Evolutionary conservation across 1,140 invertebrate species (phyloP), one percentile per base, ranked within the genome.

Genomic region (Drosophila tropicalis): DNA sequence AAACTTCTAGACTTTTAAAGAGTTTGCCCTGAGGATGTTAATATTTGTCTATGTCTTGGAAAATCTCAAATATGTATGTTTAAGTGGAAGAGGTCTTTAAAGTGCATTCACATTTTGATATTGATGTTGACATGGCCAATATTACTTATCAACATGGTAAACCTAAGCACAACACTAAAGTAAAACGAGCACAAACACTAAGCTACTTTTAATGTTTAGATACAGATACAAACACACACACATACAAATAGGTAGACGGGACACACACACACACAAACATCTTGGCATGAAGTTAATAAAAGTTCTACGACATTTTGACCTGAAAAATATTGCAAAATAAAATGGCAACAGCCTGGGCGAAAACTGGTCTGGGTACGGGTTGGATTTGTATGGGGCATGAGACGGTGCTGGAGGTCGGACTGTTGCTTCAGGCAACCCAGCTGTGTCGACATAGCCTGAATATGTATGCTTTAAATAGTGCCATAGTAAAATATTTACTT

Each of bases 251-350:
- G 10, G 3, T 3, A 39, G 34, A 36, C 34, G 34, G 29, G 29
- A 25, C 44, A 55, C 51, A 67, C 29, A 67, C 51, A 67, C 10
- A 56, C 61, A 51, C 22, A 2, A 60, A 62, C 40, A 60, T 67
- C 62, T 64, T 22, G 36, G 76, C 77, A 65, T 72, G 69, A 70
- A 85, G 83, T 87, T 86, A 87, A 87, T 87, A 87, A 80, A 87
- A 87, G 84, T 83, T 89, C 79, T 87, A 80, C 84, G 84, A 87
- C 84, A 86, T 80, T 83, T 80, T 87, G 84, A 87, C 84, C 84
- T 87, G 70, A 73, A 87, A 82, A 87, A 89, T 87, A 86, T 89
- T 87, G 70, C 85, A 78, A 87, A 87, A 87, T 87, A 89, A 87
- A 87, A 89, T 77, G 79, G 82, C 78, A 66, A 70, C 74, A 58